Percentiles rank a stretch among this genome's conserved stretches.
These are phyloP conservation scores for Hecatera dysodea DNA, from an alignment of 2,888 invertebrate genomes.

Conservation along the genomic window DNA sequence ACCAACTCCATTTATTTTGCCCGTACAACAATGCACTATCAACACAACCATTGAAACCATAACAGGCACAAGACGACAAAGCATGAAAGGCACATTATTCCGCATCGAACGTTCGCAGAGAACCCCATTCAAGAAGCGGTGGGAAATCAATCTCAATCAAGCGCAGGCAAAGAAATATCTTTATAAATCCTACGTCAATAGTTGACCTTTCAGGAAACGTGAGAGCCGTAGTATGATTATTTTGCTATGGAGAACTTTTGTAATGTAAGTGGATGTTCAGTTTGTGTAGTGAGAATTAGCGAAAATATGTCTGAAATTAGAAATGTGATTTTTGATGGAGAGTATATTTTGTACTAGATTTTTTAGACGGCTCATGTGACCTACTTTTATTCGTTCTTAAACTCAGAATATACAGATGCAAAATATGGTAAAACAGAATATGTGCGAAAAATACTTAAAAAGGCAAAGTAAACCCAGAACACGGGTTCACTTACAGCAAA, in stretches of 20 bases:
- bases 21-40: slow-evolving; percentile 25
- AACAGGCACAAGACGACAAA: slow-evolving; percentile 48
- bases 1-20: neutral
- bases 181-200: slow-evolving; percentile 66
- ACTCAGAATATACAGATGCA: no score
- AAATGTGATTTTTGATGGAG: no score
- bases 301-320: neutral
- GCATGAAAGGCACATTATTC: slow-evolving; percentile 68
- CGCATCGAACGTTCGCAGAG: slow-evolving; percentile 64
- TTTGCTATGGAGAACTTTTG: slow-evolving; percentile 19
- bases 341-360: no score
- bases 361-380: no score
- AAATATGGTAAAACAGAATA: no score
- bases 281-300: neutral
- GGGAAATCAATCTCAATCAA: slow-evolving; percentile 80
- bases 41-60: slow-evolving; percentile 17
- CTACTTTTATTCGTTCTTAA: no score
- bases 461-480: no score
- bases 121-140: slow-evolving; percentile 72
- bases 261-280: slow-evolving; percentile 2
- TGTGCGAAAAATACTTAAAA: no score
- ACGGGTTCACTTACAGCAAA: no score
- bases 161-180: slow-evolving; percentile 74
- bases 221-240: slow-evolving; percentile 36
- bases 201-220: slow-evolving; percentile 49